A percentile compares a stretch with the other conserved stretches of the same genome.
These are phyloP conservation scores for Chymomyza fuscimana DNA, from an alignment of 2,888 invertebrate genomes.

Conservation along the genomic window DNA sequence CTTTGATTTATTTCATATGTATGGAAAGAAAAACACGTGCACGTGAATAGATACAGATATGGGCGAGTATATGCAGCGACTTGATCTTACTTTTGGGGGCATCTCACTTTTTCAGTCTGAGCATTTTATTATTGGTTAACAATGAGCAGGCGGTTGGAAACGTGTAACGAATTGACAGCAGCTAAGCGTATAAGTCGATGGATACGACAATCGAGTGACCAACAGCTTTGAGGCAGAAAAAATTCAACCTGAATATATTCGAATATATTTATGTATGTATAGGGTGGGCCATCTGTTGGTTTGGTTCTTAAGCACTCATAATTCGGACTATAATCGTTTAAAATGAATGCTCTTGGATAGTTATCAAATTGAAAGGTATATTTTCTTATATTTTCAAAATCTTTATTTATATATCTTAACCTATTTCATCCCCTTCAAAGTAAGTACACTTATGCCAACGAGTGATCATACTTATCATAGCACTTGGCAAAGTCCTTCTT, in stretches of 20 bases:
- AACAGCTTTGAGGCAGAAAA: slow-evolving; percentile 23
- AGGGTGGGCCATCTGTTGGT: too few species aligned
- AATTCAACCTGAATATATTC: not conserved
- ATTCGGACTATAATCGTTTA: too few species aligned
- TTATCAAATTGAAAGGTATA: too few species aligned
- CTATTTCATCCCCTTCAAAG: too few species aligned
- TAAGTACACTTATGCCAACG: too few species aligned
- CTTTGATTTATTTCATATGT: slow-evolving; percentile 64
- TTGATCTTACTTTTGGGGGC: not conserved
- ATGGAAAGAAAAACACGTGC: not conserved
- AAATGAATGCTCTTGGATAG: too few species aligned
- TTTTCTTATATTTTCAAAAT: too few species aligned
- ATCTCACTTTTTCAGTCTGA: slow-evolving; percentile 34
- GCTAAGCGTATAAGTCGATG: slow-evolving; percentile 38
- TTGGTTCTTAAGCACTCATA: too few species aligned
- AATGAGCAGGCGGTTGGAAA: slow-evolving; percentile 27
- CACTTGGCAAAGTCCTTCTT: too few species aligned
- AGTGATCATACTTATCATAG: too few species aligned
- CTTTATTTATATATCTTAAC: too few species aligned
- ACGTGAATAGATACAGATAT: not conserved
- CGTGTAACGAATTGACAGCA: slow-evolving; percentile 54
- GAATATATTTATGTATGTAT: too few species aligned
- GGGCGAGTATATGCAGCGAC: not conserved
- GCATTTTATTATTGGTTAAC: not conserved
- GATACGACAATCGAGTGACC: not conserved